Evolutionary conservation across 2,888 invertebrate genomes (phyloP).

Genomic region (Calliphora vomitoria): DNA sequence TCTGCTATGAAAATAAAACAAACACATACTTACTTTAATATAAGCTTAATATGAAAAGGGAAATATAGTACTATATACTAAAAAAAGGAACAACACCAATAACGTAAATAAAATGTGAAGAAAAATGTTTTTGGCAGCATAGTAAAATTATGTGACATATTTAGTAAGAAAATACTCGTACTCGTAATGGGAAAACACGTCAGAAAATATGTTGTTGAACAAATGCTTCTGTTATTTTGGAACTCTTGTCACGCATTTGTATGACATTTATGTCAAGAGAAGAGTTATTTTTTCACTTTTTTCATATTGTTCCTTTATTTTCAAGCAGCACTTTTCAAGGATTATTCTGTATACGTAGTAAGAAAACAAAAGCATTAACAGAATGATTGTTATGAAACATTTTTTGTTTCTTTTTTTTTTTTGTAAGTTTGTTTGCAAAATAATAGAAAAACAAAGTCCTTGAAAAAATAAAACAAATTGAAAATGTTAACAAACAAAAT

Average conservation of each 20-base stretch:
- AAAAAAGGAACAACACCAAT: not conserved
- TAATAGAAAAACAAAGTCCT: conserved; percentile 32
- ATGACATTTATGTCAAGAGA: conserved; percentile 71
- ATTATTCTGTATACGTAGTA: conserved; percentile 16
- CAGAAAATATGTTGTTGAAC: conserved; percentile 44
- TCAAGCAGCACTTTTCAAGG: conserved; percentile 23
- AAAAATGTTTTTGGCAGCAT: conserved; percentile 25
- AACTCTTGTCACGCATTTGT: conserved; percentile 67
- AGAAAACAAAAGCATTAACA: conserved; percentile 41
- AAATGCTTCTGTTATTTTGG: conserved; percentile 61
- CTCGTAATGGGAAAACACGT: conserved; percentile 38
- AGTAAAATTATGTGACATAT: conserved; percentile 58
- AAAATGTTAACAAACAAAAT: conserved; percentile 21
- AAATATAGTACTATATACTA: conserved; percentile 1
- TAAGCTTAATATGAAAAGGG: not conserved
- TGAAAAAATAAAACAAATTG: conserved; percentile 30
- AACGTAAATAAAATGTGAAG: conserved; percentile 15
- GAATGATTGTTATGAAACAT: conserved; percentile 10
- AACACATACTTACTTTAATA: not conserved
- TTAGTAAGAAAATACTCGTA: conserved; percentile 43
- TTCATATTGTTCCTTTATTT: conserved; percentile 7
- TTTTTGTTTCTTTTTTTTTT: not conserved
- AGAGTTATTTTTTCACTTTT: conserved; percentile 34
- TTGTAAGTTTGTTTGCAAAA: conserved; percentile 6
- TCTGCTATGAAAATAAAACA: not conserved